Evolutionary conservation across 2,113 vertebrate genomes (phyloP).

Genomic region (Aythya baeri): DNA sequence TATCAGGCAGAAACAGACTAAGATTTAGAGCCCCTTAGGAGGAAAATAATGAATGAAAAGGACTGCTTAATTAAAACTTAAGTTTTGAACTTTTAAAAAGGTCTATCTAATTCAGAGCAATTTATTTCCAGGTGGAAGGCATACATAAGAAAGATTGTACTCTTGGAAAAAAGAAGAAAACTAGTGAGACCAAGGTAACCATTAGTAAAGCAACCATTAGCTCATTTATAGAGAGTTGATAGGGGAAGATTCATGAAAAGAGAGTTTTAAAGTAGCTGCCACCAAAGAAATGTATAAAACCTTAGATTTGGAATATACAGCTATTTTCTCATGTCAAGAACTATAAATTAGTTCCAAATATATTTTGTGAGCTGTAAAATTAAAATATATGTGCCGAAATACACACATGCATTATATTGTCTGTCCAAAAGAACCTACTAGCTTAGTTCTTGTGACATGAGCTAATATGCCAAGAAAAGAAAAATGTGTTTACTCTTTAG

Average conservation of each 20-base stretch:
- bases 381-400: neutral
- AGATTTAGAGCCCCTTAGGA: constrained; percentile 28
- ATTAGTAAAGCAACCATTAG: neutral
- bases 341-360: neutral
- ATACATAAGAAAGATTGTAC: neutral
- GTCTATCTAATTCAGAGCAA: constrained; percentile 7
- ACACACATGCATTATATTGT: neutral
- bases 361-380: neutral
- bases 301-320: neutral
- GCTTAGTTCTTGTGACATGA: neutral
- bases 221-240: neutral
- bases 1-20: neutral
- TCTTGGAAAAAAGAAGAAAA: neutral
- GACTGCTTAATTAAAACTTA: constrained; percentile 52
- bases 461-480: neutral
- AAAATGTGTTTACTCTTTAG: neutral
- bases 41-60: constrained; percentile 50
- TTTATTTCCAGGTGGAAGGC: constrained; percentile 24
- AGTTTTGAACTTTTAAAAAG: constrained; percentile 38
- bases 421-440: neutral
- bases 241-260: neutral
- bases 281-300: neutral
- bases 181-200: neutral
- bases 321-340: neutral
- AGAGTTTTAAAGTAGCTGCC: neutral